A percentile compares a stretch with the other conserved stretches of the same genome.
phyloP scores from a whole-genome alignment of 2,888 invertebrate genomes.

The Noctua janthina region DNA sequence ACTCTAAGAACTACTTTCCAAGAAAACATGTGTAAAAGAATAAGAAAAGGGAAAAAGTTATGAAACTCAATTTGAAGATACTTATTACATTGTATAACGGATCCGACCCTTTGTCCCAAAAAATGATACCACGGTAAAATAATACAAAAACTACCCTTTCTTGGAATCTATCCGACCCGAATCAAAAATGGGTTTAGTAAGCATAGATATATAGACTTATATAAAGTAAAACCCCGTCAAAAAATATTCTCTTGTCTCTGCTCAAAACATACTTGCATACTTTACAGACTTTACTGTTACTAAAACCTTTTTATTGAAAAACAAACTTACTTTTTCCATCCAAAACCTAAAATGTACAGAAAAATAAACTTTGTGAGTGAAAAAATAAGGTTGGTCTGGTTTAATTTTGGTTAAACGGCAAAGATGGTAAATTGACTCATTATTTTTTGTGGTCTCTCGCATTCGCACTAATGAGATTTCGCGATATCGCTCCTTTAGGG shows the following conservation, averaged over 20 bases:
- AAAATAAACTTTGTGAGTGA: constrained; percentile 22
- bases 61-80: constrained; percentile 29
- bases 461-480: constrained; percentile 82
- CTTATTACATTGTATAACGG: constrained; percentile 21
- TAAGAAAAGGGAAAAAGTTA: constrained; percentile 1
- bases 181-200: constrained; percentile 29
- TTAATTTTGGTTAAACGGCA: constrained; percentile 11
- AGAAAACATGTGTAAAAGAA: not conserved
- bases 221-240: constrained; percentile 36
- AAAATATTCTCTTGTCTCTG: constrained; percentile 45
- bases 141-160: constrained; percentile 24
- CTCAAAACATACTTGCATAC: constrained; percentile 49
- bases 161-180: constrained; percentile 2
- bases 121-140: constrained; percentile 26
- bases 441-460: constrained; percentile 82
- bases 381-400: constrained; percentile 38
- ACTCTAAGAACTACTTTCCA: not conserved
- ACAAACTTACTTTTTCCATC: constrained; percentile 48
- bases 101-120: constrained; percentile 16
- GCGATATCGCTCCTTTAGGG: constrained; percentile 70
- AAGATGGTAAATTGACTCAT: constrained; percentile 73
- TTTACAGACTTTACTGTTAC: constrained; percentile 46
- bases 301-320: constrained; percentile 62
- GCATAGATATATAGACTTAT: not conserved
- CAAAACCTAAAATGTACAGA: not conserved